Evolutionary conservation across 1,140 invertebrate species (phyloP), one percentile per base, ranked within the genome.

Genomic region (Anastrepha obliqua): DNA sequence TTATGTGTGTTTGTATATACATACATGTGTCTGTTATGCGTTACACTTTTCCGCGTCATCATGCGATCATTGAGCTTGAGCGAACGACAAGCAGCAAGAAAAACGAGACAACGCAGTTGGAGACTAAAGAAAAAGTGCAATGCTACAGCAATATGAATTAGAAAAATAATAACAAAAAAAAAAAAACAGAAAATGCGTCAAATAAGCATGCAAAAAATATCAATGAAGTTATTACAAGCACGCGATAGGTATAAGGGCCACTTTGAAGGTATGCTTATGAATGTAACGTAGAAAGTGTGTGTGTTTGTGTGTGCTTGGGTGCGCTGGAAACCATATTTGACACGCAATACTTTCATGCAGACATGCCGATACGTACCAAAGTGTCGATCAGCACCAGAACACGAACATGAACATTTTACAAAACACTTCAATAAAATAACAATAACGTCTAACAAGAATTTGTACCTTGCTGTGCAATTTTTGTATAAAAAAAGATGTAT

Each of bases 201-300:
- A n/a, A 13, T 9, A 29, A 3, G 67, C 39, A 74, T 17, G 47
- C 2, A 42, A 81, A 81, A 81, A 55, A 29, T 81, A 81, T 29
- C 17, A 81, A 81, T 81, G 74, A 81, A 81, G 74, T 81, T 81
- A 81, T 81, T 55, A 81, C 74, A 81, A 29, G 29, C 47, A 62
- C n/a, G 13, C 13, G 1, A 62, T 62, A 5, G 29, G 29, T 7
- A 20, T 1, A 47, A 55, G 74, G 47, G 47, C 15, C 51, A 11
- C 47, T 17, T 81, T 81, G 20, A 55, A 58, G 74, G 7, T 47
- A 55, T 20, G 7, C 9, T 20, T 20, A 81, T 29, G 4, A 5
- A 51, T 47, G 15, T 55, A 55, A 55, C 11, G 1, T 55, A 6
- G 51, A 55, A 55, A 55, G 6, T 55, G 51, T n/a, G 44, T 6